Base-by-base conservation (phyloP, 2,888 invertebrate genomes). In the Pogonocherus hispidulus region DNA sequence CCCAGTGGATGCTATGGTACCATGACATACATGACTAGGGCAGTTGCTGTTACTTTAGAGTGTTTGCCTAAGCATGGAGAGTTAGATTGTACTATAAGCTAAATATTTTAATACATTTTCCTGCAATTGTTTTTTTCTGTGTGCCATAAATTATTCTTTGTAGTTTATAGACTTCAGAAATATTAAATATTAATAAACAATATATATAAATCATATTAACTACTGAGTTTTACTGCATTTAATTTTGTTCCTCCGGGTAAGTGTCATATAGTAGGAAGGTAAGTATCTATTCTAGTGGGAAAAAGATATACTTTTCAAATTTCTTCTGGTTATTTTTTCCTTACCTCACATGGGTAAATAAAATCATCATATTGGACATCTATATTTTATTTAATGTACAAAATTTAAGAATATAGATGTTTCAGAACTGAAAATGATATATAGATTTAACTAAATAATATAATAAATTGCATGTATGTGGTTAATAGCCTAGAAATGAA, bases 1-100 rank as follows among this genome's bases (percentile, higher is more conserved):
- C 99, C 99, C 1, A 97, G 97, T 84, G 99, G 99, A 70, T 93
- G 95, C 80, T 98, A 91, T 86, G 99, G 99, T 71, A 98, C 98
- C 54, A 98, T 99, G 95, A 97, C 98, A 0, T 99, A 99, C 82
- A 90, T 99, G 79, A 94, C 96, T 44, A 89, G 95, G 75, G 94
- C 95, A 2, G 91, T 94, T 1, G 94, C 94, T 44, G 88, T 90
- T 0, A 88, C 92, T 46, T 87, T 95, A 20, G 92, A 93, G 79
- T 91, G 92, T 80, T 86, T 94, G 78, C 94, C 95, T 6, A 90
- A 90, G 77, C 90, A 92, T 73, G 91, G 92, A 11, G 93, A 94
- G 78, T 87, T 95, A 70, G 95, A 96, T 82, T 96, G 96, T 84
- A 89, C 92, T 72, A 91, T 95, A 79, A 90, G 90, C 73, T 92